Conservation (phyloP, 1,140 invertebrate genomes). For the Zaprionus nigranus region DNA sequence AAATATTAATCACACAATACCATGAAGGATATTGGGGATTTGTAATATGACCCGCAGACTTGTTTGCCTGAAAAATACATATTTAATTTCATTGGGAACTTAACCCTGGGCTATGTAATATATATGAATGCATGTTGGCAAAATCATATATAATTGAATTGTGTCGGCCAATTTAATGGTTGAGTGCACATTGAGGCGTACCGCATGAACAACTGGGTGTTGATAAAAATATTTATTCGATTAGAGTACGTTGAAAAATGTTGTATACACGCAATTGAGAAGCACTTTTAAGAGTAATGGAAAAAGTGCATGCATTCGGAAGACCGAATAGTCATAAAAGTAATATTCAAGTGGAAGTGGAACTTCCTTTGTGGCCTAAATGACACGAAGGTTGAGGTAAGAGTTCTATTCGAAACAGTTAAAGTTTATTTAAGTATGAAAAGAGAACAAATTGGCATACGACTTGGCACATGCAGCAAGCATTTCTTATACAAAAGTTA, state of each 20-base stretch:
- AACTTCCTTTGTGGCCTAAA: neutral
- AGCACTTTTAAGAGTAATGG: neutral
- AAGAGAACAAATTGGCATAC: neutral
- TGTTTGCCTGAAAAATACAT: neutral
- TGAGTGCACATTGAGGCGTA: neutral
- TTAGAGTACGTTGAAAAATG: neutral
- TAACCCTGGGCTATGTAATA: neutral
- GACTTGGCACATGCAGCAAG: slow-evolving; percentile 12
- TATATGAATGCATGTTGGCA: neutral
- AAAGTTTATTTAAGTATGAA: slow-evolving; percentile 2
- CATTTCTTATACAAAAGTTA: slow-evolving; percentile 9
- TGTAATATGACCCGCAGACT: neutral
- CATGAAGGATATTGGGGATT: neutral
- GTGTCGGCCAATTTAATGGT: slow-evolving; percentile 5
- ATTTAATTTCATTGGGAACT: slow-evolving; percentile 3
- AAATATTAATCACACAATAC: neutral
- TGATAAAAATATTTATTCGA: slow-evolving; percentile 2
- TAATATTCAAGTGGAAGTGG: neutral
- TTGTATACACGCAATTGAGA: neutral
- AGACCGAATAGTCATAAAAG: neutral
- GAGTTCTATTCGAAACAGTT: slow-evolving; percentile 5
- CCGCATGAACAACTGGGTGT: neutral
- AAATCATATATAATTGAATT: slow-evolving; percentile 20
- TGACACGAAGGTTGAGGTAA: neutral
- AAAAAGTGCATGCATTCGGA: slow-evolving; percentile 11